Conservation (phyloP, 2,888 invertebrate genomes). For the Seladonia tumulorum region DNA sequence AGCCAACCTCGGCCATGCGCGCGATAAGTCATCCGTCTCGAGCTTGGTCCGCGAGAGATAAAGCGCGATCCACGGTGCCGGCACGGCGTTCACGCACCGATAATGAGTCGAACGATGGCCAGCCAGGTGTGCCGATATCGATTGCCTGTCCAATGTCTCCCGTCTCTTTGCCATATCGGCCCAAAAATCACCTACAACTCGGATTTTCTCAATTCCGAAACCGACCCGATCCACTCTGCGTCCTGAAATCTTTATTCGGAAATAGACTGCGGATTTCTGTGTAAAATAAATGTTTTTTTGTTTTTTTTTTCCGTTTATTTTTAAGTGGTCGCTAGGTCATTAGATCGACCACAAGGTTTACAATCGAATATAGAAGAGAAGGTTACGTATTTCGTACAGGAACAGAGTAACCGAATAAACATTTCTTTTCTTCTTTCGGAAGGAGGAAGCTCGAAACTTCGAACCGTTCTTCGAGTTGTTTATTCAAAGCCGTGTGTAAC, state of each 20-base stretch:
- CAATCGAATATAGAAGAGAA: no score
- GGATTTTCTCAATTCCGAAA: background rate
- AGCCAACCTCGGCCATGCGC: constrained; percentile 34
- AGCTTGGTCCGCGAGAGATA: constrained; percentile 34
- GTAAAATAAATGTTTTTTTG: no score
- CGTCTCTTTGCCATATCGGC: background rate
- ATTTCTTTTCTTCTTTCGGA: no score
- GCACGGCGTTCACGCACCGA: constrained; percentile 22
- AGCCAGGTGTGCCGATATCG: constrained; percentile 20
- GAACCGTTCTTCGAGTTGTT: background rate
- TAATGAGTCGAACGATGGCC: constrained; percentile 30
- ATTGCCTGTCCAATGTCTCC: background rate
- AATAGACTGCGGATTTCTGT: no score
- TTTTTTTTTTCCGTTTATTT: no score
- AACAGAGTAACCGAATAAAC: no score
- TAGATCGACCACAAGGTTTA: no score
- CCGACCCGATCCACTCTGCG: no score
- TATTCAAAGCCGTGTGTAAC: background rate
- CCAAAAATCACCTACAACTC: background rate
- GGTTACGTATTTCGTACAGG: no score
- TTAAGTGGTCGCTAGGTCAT: no score
- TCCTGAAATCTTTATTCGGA: no score
- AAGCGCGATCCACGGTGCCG: constrained; percentile 5
- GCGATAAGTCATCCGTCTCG: constrained; percentile 62
- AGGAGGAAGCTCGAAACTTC: background rate